These are phyloP conservation scores for Siderastrea siderea DNA, from an alignment of 92 coral and sea anemone species.

Conservation along the genomic window DNA sequence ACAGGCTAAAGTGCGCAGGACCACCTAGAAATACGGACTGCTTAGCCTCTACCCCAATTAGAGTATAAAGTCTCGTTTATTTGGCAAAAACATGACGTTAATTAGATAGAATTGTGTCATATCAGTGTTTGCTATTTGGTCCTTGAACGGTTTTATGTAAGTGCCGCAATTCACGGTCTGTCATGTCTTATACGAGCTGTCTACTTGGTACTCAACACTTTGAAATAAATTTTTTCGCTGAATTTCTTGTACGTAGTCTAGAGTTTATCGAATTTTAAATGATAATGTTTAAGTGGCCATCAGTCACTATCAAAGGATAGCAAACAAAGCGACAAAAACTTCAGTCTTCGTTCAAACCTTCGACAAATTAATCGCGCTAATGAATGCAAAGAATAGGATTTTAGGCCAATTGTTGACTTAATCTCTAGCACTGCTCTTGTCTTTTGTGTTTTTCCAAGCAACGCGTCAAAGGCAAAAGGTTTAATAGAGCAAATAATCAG, in stretches of 20 bases:
- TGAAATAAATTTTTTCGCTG: background rate
- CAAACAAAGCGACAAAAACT: conserved; percentile 19
- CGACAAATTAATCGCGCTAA: conserved; percentile 26
- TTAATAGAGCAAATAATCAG: conserved; percentile 14
- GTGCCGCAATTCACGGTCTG: too few relatives aligned
- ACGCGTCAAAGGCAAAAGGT: conserved; percentile 26
- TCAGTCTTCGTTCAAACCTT: background rate
- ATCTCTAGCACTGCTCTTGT: conserved; percentile 8
- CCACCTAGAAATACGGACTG: too few relatives aligned
- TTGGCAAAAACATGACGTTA: too few relatives aligned
- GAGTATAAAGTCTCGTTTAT: too few relatives aligned
- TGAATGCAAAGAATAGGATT: conserved; percentile 39
- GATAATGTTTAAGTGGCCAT: background rate
- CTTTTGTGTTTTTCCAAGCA: conserved; percentile 46
- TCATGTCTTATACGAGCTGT: too few relatives aligned
- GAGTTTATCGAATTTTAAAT: background rate
- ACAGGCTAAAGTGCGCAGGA: too few relatives aligned
- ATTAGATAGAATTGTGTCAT: too few relatives aligned
- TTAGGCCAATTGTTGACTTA: conserved; percentile 34
- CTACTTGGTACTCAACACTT: too few relatives aligned
- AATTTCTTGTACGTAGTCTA: background rate
- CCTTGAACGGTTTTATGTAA: too few relatives aligned
- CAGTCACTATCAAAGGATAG: background rate
- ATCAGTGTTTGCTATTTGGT: too few relatives aligned
- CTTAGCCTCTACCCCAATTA: too few relatives aligned